Evolutionary conservation across 53 echinoderm and acorn worm genomes (phyloP).

Genomic region (Mesocentrotus franciscanus): DNA sequence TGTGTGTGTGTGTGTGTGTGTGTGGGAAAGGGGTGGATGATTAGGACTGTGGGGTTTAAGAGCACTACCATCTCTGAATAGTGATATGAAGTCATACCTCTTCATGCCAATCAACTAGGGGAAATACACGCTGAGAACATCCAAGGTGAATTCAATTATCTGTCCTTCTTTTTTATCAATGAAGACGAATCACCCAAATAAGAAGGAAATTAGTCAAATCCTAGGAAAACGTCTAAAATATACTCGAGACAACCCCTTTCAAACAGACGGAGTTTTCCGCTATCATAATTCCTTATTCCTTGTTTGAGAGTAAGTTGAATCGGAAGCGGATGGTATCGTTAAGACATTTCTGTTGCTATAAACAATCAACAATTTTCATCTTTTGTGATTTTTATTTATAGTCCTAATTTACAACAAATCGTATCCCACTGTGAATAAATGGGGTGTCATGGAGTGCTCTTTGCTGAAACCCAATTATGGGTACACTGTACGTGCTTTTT

Average conservation of each 20-base stretch:
- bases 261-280: background rate
- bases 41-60: background rate
- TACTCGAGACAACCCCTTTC: background rate
- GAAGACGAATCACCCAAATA: background rate
- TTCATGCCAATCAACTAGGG: slow-evolving; percentile 33
- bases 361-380: slow-evolving; percentile 25
- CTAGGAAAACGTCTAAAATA: slow-evolving; percentile 9
- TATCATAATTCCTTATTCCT: background rate
- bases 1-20: background rate
- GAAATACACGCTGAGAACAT: slow-evolving; percentile 4
- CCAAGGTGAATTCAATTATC: slow-evolving; percentile 49
- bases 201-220: slow-evolving; percentile 43
- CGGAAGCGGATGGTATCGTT: slow-evolving; percentile 28
- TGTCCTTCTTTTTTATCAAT: background rate
- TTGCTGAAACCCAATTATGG: background rate
- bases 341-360: slow-evolving; percentile 10
- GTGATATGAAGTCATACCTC: slow-evolving; percentile 14
- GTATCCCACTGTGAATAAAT: background rate
- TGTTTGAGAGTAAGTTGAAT: background rate
- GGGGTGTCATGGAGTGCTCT: background rate
- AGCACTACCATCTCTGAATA: background rate
- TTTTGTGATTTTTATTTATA: slow-evolving; percentile 33
- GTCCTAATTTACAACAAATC: background rate
- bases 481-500: background rate
- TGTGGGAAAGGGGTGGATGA: background rate